Evolutionary conservation across 2,888 invertebrate genomes (phyloP), one percentile per base, ranked within the genome.

Genomic region (Listrodromus nycthemerus): DNA sequence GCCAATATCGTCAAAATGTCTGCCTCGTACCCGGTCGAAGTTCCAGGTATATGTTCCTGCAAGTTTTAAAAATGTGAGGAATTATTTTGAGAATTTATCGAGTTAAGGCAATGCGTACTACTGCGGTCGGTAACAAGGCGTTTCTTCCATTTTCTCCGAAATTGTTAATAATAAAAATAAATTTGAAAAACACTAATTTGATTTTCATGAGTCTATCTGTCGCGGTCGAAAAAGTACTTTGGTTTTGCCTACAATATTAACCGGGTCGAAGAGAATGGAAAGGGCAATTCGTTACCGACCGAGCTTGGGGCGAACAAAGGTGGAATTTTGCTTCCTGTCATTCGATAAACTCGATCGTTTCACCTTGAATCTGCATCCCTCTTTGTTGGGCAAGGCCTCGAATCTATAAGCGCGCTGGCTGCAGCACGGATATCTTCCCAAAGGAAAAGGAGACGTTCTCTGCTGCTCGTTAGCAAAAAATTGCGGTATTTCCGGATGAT

Each of bases 371-470:
- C 89, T 90, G 83, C 93, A 93, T 83, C 96, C 96, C 82, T 95
- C 94, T 84, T 95, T 95, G 88, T 96, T 95, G 16, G 95, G 95
- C 83, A 97, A 91, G 30, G 96, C 95, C 93, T 97, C 97, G 93
- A 97, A 98, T 88, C 96, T 95, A 92, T 97, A 97, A 1, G 97
- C 97, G 86, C 97, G 95, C 93, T 97, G 97, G 33, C 97, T 97
- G 93, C 98, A 98, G 93, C 98, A 98, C 0, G 98, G 97, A 94
- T 96, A 97, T 75, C 94, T 93, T 71, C 97, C 97, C 16, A 97
- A 95, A 0, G 97, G 97, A 87, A 96, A 94, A 10, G 96, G 95
- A 0, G 95, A 94, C 4, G 95, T 94, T 84, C 95, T 95, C 71
- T 95, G 95, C 0, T 96, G 95, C 76, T 97, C 97, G 87, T 96